Conservation (phyloP, 1,140 invertebrate genomes). For the Bombus fervidus region DNA sequence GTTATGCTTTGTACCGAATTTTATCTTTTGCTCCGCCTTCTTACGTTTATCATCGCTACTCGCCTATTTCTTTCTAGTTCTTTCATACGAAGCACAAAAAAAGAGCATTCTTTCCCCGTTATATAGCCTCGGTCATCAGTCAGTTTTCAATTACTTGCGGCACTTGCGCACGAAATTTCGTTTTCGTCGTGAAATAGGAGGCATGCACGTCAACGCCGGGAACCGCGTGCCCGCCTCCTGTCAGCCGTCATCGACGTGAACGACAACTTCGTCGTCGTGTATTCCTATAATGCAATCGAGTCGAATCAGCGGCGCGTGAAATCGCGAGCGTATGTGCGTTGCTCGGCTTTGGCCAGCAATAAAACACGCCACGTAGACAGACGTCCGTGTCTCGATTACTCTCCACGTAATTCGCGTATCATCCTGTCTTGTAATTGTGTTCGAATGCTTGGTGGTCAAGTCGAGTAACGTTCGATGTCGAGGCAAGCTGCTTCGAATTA, state of each 20-base stretch:
- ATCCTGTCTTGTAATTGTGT: constrained; percentile 10
- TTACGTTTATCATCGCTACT: not conserved
- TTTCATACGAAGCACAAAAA: not conserved
- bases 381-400: not conserved
- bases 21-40: not conserved
- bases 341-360: not conserved
- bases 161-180: constrained; percentile 50
- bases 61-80: not conserved
- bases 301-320: constrained; percentile 35
- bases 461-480: not conserved
- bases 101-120: constrained; percentile 11
- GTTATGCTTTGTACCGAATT: not conserved
- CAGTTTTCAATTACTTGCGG: constrained; percentile 52
- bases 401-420: constrained; percentile 6
- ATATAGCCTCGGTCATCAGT: not conserved
- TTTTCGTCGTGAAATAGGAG: constrained; percentile 37
- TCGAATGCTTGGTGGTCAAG: not conserved
- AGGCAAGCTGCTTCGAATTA: not conserved
- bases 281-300: constrained; percentile 35
- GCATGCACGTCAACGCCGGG: not conserved
- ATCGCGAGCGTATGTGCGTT: not conserved
- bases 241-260: constrained; percentile 57
- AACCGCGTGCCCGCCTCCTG: constrained; percentile 32
- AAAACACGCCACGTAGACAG: constrained; percentile 16
- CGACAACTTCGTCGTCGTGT: constrained; percentile 43